Percentiles rank a stretch among this genome's conserved stretches.
These are phyloP conservation scores for Acrobasis consociella DNA, from an alignment of 2,888 invertebrate genomes.

Conservation along the genomic window DNA sequence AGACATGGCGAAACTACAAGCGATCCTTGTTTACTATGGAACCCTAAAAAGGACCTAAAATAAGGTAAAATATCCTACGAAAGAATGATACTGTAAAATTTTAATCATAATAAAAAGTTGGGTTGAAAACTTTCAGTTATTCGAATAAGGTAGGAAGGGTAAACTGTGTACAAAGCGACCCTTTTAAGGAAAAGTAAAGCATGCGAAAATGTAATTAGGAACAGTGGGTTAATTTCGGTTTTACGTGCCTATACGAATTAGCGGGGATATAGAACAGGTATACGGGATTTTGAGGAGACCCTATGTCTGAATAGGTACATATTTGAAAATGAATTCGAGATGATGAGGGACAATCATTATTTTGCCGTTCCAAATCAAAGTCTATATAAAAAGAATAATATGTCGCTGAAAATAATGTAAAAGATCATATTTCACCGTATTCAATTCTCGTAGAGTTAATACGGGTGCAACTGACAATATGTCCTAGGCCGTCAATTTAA, in stretches of 20 bases:
- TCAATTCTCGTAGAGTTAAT: too few relatives aligned
- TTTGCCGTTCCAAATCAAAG: too few relatives aligned
- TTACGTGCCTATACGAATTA: conserved; percentile 77
- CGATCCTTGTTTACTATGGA: too few relatives aligned
- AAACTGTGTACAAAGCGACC: conserved; percentile 68
- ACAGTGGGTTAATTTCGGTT: conserved; percentile 76
- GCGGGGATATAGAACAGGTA: conserved; percentile 59
- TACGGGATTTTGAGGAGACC: conserved; percentile 46
- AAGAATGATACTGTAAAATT: conserved; percentile 30
- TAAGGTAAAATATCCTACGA: background rate
- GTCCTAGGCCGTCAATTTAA: too few relatives aligned
- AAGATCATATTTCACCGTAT: too few relatives aligned
- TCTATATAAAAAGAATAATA: too few relatives aligned
- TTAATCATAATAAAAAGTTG: conserved; percentile 42
- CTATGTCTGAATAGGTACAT: conserved; percentile 48
- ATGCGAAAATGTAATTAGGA: conserved; percentile 81
- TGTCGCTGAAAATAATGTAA: too few relatives aligned
- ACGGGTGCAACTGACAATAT: too few relatives aligned
- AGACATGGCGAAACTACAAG: too few relatives aligned
- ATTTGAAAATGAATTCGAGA: conserved; percentile 26
- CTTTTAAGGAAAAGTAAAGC: conserved; percentile 75
- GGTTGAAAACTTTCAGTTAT: conserved; percentile 54
- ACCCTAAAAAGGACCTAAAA: background rate
- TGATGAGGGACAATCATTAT: too few relatives aligned
- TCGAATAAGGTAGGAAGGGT: conserved; percentile 55